A percentile compares a stretch with the other conserved stretches of the same genome.
phyloP scores from a whole-genome alignment of 1,140 invertebrate species.

The Littorina saxatilis region DNA sequence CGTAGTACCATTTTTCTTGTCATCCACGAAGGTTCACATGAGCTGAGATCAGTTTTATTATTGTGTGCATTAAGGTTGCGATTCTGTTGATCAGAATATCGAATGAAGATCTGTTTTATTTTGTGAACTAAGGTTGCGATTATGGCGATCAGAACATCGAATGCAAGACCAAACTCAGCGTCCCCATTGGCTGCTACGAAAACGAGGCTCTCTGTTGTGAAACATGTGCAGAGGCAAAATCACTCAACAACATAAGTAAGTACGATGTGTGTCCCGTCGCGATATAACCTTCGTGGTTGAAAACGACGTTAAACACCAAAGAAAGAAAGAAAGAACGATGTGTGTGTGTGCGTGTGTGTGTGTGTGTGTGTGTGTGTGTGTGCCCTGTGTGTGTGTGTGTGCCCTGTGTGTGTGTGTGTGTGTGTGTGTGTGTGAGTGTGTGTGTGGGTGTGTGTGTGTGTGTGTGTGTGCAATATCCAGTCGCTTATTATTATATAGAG shows the following conservation, averaged over 20 bases:
- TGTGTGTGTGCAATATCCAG: too few relatives aligned
- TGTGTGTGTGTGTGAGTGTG: too few relatives aligned
- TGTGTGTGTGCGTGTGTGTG: background rate
- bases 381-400: constrained; percentile 13
- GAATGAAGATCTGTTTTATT: too few relatives aligned
- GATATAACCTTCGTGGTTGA: too few relatives aligned
- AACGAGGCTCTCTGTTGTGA: constrained; percentile 40
- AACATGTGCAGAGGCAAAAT: constrained; percentile 26
- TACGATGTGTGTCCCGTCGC: too few relatives aligned
- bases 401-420: too few relatives aligned
- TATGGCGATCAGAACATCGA: constrained; percentile 36
- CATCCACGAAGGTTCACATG: too few relatives aligned
- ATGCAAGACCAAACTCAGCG: constrained; percentile 9
- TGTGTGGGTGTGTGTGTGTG: background rate
- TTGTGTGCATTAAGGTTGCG: too few relatives aligned
- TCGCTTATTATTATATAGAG: too few relatives aligned
- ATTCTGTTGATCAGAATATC: too few relatives aligned
- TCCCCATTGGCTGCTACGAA: constrained; percentile 40
- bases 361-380: constrained; percentile 4
- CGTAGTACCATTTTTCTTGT: too few relatives aligned
- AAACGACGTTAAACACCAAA: background rate
- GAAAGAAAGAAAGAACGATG: background rate
- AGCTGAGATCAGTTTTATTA: too few relatives aligned
- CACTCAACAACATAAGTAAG: background rate
- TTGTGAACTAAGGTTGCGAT: constrained; percentile 39